phyloP scores from a whole-genome alignment of 2,888 invertebrate genomes.

The Drosophila ezoana region DNA sequence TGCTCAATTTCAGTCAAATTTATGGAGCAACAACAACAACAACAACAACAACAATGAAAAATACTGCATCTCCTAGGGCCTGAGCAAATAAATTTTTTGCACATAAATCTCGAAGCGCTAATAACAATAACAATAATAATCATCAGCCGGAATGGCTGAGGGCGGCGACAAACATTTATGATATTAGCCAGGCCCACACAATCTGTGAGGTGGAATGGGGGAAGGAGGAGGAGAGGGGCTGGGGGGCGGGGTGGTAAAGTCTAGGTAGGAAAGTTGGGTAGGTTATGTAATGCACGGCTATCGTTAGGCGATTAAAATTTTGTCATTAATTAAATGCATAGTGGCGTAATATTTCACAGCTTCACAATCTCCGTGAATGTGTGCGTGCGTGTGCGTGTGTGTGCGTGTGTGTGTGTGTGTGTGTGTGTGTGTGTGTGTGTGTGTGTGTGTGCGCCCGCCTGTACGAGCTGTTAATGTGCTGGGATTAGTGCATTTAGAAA shows the following conservation, averaged over 20 bases:
- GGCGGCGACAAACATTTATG: conserved; percentile 55
- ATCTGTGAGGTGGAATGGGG: neutral
- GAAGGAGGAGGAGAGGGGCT: no score
- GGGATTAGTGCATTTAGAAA: conserved; percentile 56
- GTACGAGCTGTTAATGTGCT: conserved; percentile 66
- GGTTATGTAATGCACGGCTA: conserved; percentile 47
- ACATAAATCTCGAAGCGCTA: conserved; percentile 72
- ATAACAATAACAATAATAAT: conserved; percentile 79
- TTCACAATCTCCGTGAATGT: neutral
- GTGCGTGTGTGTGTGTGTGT: conserved; percentile 4
- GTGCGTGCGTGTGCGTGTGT: neutral
- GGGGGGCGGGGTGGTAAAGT: neutral
- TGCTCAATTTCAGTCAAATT: conserved; percentile 75
- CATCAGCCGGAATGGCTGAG: conserved; percentile 54
- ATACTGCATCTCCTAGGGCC: conserved; percentile 10
- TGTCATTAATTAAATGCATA: conserved; percentile 71
- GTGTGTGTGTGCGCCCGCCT: neutral
- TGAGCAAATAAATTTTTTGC: conserved; percentile 63
- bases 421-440: conserved; percentile 3
- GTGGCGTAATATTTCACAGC: conserved; percentile 49
- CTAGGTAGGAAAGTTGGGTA: neutral
- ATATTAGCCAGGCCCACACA: conserved; percentile 27
- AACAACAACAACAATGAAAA: conserved; percentile 4
- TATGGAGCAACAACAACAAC: conserved; percentile 40
- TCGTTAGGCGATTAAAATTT: conserved; percentile 72